Base-by-base conservation (phyloP, 92 coral and sea anemone genomes). In the Zoanthus gigantus region DNA sequence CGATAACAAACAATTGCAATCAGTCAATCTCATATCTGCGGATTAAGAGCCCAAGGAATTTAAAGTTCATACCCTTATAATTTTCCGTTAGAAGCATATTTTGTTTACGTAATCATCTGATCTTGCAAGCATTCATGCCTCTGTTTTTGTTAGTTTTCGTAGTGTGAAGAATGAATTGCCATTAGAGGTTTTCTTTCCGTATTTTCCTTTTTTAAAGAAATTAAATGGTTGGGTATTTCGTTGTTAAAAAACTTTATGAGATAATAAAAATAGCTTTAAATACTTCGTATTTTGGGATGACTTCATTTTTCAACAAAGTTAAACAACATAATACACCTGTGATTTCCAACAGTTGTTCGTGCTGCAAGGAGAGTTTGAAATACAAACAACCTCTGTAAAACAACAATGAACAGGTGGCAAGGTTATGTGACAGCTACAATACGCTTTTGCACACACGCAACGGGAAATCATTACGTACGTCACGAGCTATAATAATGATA, bases 61-160 rank as follows among this genome's bases (percentile, higher is more conserved):
- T 29, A 69, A 30, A 31, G 15, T 67, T 9, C 11, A 16, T 23
- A 16, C 34, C 42, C 42, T 37, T 9, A 10, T 10, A 9, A 7
- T 12, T 15, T 34, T 30, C 6, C 5, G 47, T 67, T 18, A n/a
- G 29, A 18, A 63, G 9, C 31, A 9, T 2, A 12, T 31, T 12
- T 69, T 69, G 74, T 69, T 69, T 69, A 69, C 45, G 31, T 69
- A 13, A 29, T 69, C 74, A 30, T 69, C 17, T 34, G 47, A 69
- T 69, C 74, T 13, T 69, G 47, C 31, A 69, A 69, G n/a, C 74
- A 29, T 31, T 63, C 0, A 61, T 61, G 0, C 7, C 17, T 61
- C 9, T 16, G 3, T 23, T 6, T 12, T 8, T 9, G 8, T 63
- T 63, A 28, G 69, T 63, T n/a, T 63, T 16, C 31, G 17, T n/a